phyloP scores from a whole-genome alignment of 1,140 invertebrate species.

The Drosophila seguyi region DNA sequence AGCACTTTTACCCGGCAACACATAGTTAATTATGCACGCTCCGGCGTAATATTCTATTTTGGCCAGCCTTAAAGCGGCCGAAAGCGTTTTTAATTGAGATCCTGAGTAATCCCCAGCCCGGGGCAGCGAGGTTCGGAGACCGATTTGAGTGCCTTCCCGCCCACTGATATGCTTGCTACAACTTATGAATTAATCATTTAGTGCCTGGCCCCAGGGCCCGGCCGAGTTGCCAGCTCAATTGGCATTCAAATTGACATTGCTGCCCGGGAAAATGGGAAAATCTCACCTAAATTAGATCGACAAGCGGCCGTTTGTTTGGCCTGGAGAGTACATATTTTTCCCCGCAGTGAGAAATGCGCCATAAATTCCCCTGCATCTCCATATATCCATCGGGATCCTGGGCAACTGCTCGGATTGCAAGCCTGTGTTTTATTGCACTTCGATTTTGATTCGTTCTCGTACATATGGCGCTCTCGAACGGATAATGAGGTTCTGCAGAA shows the following conservation, averaged over 20 bases:
- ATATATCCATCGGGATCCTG: slow-evolving; percentile 23
- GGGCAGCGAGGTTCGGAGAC: slow-evolving; percentile 8
- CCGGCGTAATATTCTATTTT: slow-evolving; percentile 37
- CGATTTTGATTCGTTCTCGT: slow-evolving; percentile 63
- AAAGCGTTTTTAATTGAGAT: slow-evolving; percentile 40
- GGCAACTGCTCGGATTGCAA: slow-evolving; percentile 37
- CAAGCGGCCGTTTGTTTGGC: slow-evolving; percentile 10
- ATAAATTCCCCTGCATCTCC: slow-evolving; percentile 41
- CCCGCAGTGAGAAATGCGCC: not conserved
- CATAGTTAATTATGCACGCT: slow-evolving; percentile 44
- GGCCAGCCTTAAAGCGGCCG: slow-evolving; percentile 8
- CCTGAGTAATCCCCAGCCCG: slow-evolving; percentile 24
- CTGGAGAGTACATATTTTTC: slow-evolving; percentile 5
- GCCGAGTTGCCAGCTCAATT: slow-evolving; percentile 16
- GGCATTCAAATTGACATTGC: slow-evolving; percentile 14
- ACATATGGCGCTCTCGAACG: slow-evolving; percentile 45
- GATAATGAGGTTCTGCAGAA: slow-evolving; percentile 54
- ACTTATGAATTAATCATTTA: slow-evolving; percentile 41
- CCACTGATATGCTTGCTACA: slow-evolving; percentile 9
- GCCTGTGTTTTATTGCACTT: slow-evolving; percentile 74
- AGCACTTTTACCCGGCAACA: slow-evolving; percentile 9
- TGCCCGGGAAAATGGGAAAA: not conserved
- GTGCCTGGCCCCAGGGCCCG: slow-evolving; percentile 13
- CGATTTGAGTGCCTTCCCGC: slow-evolving; percentile 1
- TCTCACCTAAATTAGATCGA: slow-evolving; percentile 7